Evolutionary conservation across 64 coral and sea anemone genomes (phyloP).

Genomic region (Montipora sp.): DNA sequence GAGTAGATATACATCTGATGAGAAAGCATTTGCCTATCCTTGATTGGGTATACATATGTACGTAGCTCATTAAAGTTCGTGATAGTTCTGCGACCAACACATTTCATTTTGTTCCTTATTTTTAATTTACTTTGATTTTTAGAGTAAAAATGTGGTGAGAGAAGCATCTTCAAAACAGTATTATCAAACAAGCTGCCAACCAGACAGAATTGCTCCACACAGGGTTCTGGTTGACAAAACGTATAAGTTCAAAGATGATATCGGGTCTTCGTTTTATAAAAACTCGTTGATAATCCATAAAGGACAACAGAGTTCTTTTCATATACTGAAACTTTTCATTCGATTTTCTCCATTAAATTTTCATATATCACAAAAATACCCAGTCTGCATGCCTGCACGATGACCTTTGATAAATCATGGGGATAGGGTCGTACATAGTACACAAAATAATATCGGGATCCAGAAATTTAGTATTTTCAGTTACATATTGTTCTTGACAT

Average conservation of each 20-base stretch:
- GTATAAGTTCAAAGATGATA: constrained; percentile 30
- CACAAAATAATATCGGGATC: too few relatives aligned
- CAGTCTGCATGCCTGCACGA: too few relatives aligned
- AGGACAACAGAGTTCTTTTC: too few relatives aligned
- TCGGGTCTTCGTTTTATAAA: not conserved
- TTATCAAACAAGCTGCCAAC: constrained; percentile 15
- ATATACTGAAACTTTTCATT: too few relatives aligned
- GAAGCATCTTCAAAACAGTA: constrained; percentile 7
- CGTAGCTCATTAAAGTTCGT: not conserved
- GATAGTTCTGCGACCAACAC: too few relatives aligned
- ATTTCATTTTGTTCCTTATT: not conserved
- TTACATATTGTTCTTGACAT: too few relatives aligned
- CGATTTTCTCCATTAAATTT: too few relatives aligned
- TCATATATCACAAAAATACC: too few relatives aligned
- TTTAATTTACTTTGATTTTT: not conserved
- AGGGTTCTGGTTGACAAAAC: constrained; percentile 7
- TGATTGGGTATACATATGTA: constrained; percentile 13
- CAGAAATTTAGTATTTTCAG: too few relatives aligned
- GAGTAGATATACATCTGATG: constrained; percentile 1
- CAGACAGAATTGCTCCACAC: constrained; percentile 37
- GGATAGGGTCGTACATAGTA: too few relatives aligned
- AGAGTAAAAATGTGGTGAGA: constrained; percentile 25
- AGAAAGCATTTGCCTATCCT: constrained; percentile 22
- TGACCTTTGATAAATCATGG: too few relatives aligned
- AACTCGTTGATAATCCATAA: too few relatives aligned